phyloP scores from a whole-genome alignment of 2,888 invertebrate genomes.

The Apeira syringaria region DNA sequence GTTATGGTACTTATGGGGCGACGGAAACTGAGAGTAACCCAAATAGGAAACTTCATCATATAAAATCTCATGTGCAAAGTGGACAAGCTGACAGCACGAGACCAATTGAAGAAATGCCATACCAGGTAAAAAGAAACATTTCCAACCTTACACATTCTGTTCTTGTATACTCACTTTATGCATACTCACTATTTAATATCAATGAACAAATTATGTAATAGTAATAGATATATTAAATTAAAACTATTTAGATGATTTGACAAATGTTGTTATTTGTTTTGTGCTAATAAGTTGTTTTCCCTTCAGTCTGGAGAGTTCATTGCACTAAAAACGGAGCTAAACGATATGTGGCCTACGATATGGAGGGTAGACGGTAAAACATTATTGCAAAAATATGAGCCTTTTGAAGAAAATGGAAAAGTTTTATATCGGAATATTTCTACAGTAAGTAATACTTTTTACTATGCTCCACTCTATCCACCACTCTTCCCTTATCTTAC shows the following conservation, averaged over 20 bases:
- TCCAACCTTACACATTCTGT: too few species aligned
- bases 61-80: conserved; percentile 77
- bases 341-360: conserved; percentile 92
- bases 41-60: conserved; percentile 70
- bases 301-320: conserved; percentile 95
- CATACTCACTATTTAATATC: too few species aligned
- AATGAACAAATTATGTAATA: too few species aligned
- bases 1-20: conserved; percentile 82
- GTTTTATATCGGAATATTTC: conserved; percentile 94
- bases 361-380: conserved; percentile 96
- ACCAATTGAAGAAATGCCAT: conserved; percentile 83
- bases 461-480: too few species aligned
- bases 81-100: conserved; percentile 65
- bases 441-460: conserved; percentile 84
- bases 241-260: too few species aligned
- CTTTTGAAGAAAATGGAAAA: conserved; percentile 91
- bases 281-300: too few species aligned
- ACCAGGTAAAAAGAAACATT: conserved; percentile 67
- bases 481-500: too few species aligned
- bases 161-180: too few species aligned
- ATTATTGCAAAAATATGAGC: conserved; percentile 91
- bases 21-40: conserved; percentile 62
- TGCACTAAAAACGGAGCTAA: conserved; percentile 91
- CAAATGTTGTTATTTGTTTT: too few species aligned
- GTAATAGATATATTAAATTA: too few species aligned